Percentiles rank a stretch among this genome's conserved stretches.
These are phyloP conservation scores for Clinocottus analis DNA, from an alignment of 2,113 vertebrate species.

Conservation along the genomic window DNA sequence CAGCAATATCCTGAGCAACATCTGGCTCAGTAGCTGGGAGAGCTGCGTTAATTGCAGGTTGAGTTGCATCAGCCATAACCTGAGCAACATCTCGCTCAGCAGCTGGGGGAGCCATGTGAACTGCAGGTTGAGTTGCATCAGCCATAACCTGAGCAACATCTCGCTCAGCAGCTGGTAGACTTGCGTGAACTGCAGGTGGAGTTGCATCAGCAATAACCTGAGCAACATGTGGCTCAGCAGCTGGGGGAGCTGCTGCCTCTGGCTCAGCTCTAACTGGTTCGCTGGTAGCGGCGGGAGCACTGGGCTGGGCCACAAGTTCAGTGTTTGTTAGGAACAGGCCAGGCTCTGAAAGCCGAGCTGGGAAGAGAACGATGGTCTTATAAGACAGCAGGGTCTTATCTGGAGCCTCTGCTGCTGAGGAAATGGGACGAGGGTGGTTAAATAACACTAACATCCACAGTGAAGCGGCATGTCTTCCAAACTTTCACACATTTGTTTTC, in stretches of 20 bases:
- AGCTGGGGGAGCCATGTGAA: background rate
- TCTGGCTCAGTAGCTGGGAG: background rate
- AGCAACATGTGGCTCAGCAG: background rate
- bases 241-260: background rate
- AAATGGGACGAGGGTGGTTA: conserved; percentile 63
- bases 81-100: conserved; percentile 2
- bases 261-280: conserved; percentile 2
- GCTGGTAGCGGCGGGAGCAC: background rate
- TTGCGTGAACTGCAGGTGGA: background rate
- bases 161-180: background rate
- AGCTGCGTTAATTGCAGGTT: too few species aligned
- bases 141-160: background rate
- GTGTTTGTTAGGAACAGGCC: conserved; percentile 52
- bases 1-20: too few species aligned
- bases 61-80: too few species aligned
- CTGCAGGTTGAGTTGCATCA: too few species aligned
- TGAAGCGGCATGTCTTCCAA: too few species aligned
- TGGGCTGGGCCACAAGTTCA: background rate
- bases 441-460: background rate
- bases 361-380: conserved; percentile 81
- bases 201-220: background rate
- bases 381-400: conserved; percentile 77
- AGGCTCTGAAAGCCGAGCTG: conserved; percentile 67
- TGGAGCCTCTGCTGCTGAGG: conserved; percentile 72
- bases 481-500: background rate